Evolutionary conservation across 2,113 vertebrate species (phyloP).

Genomic region (Sapayoa aenigma): DNA sequence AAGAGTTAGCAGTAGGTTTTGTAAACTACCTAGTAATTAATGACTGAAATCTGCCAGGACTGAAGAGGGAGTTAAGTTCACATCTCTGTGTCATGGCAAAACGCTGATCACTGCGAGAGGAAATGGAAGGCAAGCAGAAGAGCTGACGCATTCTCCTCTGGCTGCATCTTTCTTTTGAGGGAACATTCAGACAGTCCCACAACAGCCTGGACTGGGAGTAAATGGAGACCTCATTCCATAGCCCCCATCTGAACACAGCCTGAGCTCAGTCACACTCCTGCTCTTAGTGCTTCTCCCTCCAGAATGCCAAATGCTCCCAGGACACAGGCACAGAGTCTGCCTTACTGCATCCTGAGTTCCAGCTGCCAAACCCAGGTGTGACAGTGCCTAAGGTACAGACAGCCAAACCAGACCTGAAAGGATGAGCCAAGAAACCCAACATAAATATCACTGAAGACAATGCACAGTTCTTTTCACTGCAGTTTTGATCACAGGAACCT

Average conservation of each 20-base stretch:
- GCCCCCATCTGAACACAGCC: neutral
- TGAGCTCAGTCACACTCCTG: neutral
- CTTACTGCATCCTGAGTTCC: neutral
- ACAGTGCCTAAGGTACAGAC: neutral
- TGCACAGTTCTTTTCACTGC: neutral
- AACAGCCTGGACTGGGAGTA: accelerated
- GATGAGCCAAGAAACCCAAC: neutral
- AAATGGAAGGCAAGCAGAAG: neutral
- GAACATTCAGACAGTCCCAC: neutral
- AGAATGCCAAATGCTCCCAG: neutral
- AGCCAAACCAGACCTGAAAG: neutral
- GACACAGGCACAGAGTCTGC: too few relatives aligned
- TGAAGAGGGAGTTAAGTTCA: neutral
- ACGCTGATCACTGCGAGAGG: neutral
- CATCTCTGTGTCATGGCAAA: neutral
- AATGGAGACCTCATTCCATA: neutral
- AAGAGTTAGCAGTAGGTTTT: neutral
- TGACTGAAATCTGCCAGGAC: neutral
- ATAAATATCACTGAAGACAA: neutral
- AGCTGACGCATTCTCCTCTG: neutral
- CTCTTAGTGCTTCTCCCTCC: neutral
- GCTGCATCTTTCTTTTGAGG: neutral
- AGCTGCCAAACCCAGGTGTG: neutral
- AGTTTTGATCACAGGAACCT: neutral
- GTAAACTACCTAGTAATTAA: neutral